Evolutionary conservation across 2,113 vertebrate genomes (phyloP).

Genomic region (Rattus norvegicus): GRCr8 NC_086022.1:5600501-5601000

Average conservation of each 20-base stretch:
- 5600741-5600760: neutral
- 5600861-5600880: too few relatives aligned
- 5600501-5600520: conserved; percentile 69
- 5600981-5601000: neutral
- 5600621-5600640: neutral
- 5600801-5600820: too few relatives aligned
- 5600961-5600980: neutral
- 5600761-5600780: neutral
- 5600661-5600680: neutral
- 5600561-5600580: conserved; percentile 61
- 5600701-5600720: neutral
- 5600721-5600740: neutral
- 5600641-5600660: neutral
- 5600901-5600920: neutral
- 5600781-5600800: neutral
- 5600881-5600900: neutral
- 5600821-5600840: too few relatives aligned
- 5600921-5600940: too few relatives aligned
- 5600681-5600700: neutral
- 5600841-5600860: neutral
- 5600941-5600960: neutral
- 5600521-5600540: conserved; percentile 67
- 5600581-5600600: conserved; percentile 58
- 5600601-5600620: conserved; percentile 50
- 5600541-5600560: conserved; percentile 78